A percentile compares a stretch with the other conserved stretches of the same genome.
Conservation (phyloP, 1,140 invertebrate species). For the Ooceraea biroi region DNA sequence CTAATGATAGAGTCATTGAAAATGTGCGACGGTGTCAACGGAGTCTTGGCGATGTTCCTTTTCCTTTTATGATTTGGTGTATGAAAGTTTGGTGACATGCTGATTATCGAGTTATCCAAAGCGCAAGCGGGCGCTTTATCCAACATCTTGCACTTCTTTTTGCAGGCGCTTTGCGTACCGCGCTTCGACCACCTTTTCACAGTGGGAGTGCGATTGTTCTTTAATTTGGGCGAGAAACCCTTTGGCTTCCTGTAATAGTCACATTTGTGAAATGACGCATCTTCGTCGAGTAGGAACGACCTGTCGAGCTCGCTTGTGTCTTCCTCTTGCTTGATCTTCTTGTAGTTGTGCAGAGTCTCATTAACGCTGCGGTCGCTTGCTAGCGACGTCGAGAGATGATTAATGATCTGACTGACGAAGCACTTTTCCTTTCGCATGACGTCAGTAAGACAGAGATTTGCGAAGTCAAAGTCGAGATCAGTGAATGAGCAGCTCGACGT, state of each 20-base stretch:
- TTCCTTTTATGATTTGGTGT: slow-evolving; percentile 32
- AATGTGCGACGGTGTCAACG: slow-evolving; percentile 32
- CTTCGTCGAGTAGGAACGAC: not conserved
- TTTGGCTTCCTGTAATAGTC: slow-evolving; percentile 29
- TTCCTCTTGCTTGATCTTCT: slow-evolving; percentile 33
- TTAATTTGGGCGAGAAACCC: slow-evolving; percentile 23
- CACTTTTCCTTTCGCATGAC: slow-evolving; percentile 69
- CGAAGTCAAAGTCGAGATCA: slow-evolving; percentile 55
- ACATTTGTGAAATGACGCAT: not conserved
- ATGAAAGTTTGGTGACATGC: slow-evolving; percentile 77
- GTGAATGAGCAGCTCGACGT: slow-evolving; percentile 1
- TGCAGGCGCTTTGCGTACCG: slow-evolving; percentile 34
- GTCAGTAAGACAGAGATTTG: slow-evolving; percentile 50
- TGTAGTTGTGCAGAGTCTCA: slow-evolving; percentile 25
- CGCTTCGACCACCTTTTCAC: not conserved
- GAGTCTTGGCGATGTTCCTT: slow-evolving; percentile 23
- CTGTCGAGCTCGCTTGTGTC: slow-evolving; percentile 17
- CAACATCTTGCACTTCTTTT: not conserved
- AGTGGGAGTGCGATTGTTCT: slow-evolving; percentile 13
- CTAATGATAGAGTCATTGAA: slow-evolving; percentile 56
- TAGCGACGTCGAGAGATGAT: slow-evolving; percentile 74
- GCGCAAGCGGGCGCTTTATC: not conserved
- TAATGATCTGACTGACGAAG: slow-evolving; percentile 77
- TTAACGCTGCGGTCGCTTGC: slow-evolving; percentile 57
- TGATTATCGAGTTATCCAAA: slow-evolving; percentile 72